These are phyloP conservation scores for Apotomis capreana DNA, from an alignment of 2,888 invertebrate species.

Conservation along the genomic window DNA sequence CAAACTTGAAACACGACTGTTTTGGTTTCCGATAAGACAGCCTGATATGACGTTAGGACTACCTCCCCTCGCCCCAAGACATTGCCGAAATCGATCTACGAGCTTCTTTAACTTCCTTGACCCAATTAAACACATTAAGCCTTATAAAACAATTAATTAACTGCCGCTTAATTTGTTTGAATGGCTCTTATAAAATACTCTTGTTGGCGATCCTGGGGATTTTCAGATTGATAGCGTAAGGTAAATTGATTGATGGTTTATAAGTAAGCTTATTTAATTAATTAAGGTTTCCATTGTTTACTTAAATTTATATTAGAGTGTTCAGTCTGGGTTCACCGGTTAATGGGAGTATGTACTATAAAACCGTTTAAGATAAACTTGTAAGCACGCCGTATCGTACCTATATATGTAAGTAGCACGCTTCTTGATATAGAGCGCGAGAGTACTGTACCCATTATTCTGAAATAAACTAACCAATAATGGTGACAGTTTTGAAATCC, in stretches of 20 bases:
- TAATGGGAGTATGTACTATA: too few species aligned
- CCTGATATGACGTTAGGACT: slow-evolving; percentile 9
- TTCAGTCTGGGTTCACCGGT: background rate
- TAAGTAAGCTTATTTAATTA: slow-evolving; percentile 19
- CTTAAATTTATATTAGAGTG: background rate
- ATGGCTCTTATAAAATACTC: slow-evolving; percentile 20
- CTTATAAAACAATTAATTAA: slow-evolving; percentile 22
- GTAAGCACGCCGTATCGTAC: too few species aligned
- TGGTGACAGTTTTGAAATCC: too few species aligned
- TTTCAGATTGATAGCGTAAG: slow-evolving; percentile 22
- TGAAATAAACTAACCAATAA: too few species aligned
- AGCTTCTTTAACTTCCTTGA: slow-evolving; percentile 32
- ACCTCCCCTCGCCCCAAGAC: background rate
- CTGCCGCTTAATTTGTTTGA: slow-evolving; percentile 29
- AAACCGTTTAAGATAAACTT: too few species aligned
- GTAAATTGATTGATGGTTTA: slow-evolving; percentile 24
- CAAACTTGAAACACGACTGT: slow-evolving; percentile 36
- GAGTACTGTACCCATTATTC: too few species aligned
- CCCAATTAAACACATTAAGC: slow-evolving; percentile 33
- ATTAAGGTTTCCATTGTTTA: background rate
- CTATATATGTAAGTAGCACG: too few species aligned
- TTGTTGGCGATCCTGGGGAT: slow-evolving; percentile 17
- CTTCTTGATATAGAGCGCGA: too few species aligned
- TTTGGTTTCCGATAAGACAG: slow-evolving; percentile 35
- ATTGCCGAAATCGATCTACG: slow-evolving; percentile 27